These are phyloP conservation scores for Megaceryle torquata DNA, from an alignment of 2,113 vertebrate species.

Conservation along the genomic window DNA sequence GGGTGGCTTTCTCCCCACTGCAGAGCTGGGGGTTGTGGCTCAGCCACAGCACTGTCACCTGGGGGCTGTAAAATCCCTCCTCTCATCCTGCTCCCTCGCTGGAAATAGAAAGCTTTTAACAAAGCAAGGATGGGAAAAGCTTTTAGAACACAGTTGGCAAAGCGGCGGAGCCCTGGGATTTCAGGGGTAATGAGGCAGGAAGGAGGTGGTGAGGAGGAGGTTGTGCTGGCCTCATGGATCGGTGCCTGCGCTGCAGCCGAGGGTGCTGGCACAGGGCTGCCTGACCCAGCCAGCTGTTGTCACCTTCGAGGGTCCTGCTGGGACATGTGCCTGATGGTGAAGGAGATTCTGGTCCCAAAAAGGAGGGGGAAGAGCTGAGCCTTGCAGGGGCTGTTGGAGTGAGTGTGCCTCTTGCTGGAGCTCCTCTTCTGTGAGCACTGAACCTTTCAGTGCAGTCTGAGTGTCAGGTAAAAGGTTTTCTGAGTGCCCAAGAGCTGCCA, in stretches of 20 bases:
- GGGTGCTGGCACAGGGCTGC: rapidly evolving
- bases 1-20: background rate
- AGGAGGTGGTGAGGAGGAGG: background rate
- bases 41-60: background rate
- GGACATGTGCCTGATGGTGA: rapidly evolving
- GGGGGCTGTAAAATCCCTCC: background rate
- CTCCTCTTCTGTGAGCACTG: background rate
- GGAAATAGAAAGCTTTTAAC: constrained; percentile 46
- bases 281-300: background rate
- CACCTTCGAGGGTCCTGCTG: rapidly evolving
- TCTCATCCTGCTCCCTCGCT: background rate
- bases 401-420: background rate
- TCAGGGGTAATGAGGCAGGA: background rate
- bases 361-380: background rate
- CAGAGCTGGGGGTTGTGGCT: background rate
- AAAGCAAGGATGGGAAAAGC: background rate
- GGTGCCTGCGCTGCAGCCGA: background rate
- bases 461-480: background rate
- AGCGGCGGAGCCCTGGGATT: background rate
- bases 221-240: rapidly evolving
- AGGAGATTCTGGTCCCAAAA: background rate
- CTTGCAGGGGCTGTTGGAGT: background rate
- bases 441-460: background rate
- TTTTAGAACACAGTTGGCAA: background rate
- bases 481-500: background rate